Conservation (phyloP, 1,140 invertebrate genomes). For the Radopholus similis region DNA sequence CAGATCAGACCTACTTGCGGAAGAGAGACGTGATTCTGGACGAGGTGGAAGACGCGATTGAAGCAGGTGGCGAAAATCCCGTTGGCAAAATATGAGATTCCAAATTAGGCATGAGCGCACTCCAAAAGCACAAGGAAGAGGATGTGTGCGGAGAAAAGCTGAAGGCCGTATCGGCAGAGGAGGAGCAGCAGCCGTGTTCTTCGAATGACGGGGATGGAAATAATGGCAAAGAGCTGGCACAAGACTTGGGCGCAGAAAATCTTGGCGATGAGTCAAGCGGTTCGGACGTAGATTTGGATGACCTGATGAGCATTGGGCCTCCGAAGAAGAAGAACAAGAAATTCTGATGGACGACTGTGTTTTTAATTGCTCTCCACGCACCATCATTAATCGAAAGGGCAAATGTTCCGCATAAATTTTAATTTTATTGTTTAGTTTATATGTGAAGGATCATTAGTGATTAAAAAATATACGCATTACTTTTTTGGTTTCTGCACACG, state of each 20-base stretch:
- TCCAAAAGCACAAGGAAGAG: not conserved
- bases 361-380: too few species aligned
- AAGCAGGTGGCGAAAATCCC: conserved; percentile 28
- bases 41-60: conserved; percentile 39
- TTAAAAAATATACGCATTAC: too few species aligned
- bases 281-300: conserved; percentile 19
- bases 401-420: too few species aligned
- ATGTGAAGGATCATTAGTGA: too few species aligned
- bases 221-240: not conserved
- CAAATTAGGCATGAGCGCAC: conserved; percentile 12
- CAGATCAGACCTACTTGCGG: conserved; percentile 40
- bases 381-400: too few species aligned
- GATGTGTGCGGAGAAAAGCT: not conserved
- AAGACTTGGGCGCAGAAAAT: not conserved
- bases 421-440: not conserved
- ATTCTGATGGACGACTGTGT: too few species aligned
- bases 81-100: too few species aligned
- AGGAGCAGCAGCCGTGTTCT: not conserved
- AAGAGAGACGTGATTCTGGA: conserved; percentile 38
- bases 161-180: not conserved
- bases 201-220: too few species aligned
- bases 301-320: not conserved
- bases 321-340: conserved; percentile 13
- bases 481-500: not conserved
- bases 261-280: not conserved